phyloP scores from a whole-genome alignment of 2,888 invertebrate genomes.

The Erpobdella octoculata region DNA sequence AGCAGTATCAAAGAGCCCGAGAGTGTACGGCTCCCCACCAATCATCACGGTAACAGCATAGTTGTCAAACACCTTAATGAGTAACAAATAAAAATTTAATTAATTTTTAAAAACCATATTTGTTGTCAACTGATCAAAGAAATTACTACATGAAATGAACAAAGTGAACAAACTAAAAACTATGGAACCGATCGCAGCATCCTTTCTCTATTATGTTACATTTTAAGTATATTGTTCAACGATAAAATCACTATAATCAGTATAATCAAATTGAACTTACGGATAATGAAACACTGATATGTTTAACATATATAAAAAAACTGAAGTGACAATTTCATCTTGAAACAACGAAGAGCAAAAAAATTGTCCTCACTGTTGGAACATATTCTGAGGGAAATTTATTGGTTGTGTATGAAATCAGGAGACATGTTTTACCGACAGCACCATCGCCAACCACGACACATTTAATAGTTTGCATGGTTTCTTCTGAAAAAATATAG shows the following conservation, averaged over 20 bases:
- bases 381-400: constrained; percentile 60
- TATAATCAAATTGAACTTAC: too few relatives aligned
- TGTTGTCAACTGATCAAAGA: too few relatives aligned
- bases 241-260: too few relatives aligned
- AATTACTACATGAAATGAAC: too few relatives aligned
- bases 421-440: constrained; percentile 60
- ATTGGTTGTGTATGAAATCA: constrained; percentile 60
- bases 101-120: too few relatives aligned
- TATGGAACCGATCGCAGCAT: too few relatives aligned
- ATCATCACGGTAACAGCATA: constrained; percentile 99
- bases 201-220: too few relatives aligned
- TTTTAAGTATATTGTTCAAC: too few relatives aligned
- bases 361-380: constrained; percentile 57
- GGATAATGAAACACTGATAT: too few relatives aligned
- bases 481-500: not conserved
- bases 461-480: constrained; percentile 61
- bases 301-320: not conserved
- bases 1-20: constrained; percentile 97
- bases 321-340: too few relatives aligned
- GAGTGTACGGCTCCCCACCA: constrained; percentile 94
- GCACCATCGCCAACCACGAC: constrained; percentile 61
- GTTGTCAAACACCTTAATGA: constrained; percentile 76
- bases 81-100: not conserved
- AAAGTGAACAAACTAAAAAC: too few relatives aligned
- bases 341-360: not conserved